phyloP scores from a whole-genome alignment of 2,113 vertebrate genomes.

The Alouatta palliata region DNA sequence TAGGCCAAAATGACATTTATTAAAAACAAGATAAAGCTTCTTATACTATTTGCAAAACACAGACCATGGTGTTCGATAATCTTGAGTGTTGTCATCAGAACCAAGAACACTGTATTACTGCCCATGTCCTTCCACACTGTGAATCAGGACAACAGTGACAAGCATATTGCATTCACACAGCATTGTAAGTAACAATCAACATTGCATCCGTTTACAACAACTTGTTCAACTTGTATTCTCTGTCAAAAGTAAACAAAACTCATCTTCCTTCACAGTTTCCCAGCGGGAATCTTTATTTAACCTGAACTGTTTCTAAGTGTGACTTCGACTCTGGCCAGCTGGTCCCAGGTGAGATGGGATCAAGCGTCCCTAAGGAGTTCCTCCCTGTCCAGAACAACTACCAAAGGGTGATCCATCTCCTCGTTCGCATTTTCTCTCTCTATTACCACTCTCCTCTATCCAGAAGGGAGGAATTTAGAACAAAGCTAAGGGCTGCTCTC shows the following conservation, averaged over 20 bases:
- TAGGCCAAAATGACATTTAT: not conserved
- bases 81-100: not conserved
- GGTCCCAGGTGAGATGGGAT: not conserved
- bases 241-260: not conserved
- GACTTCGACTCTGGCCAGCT: not conserved
- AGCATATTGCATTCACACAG: not conserved
- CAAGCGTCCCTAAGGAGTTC: not conserved
- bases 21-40: not conserved
- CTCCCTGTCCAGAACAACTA: not conserved
- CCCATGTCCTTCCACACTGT: not conserved
- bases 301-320: not conserved
- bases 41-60: not conserved
- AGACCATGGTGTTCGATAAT: not conserved
- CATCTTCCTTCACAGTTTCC: not conserved
- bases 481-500: not conserved
- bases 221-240: not conserved
- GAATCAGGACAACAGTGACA: not conserved
- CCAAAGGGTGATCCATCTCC: too few relatives aligned
- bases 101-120: accelerated
- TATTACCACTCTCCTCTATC: not conserved
- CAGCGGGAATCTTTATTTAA: not conserved
- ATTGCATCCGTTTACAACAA: not conserved
- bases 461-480: not conserved
- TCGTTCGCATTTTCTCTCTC: not conserved
- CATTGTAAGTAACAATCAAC: accelerated